Percentiles rank a stretch among this genome's conserved stretches.
phyloP scores from a whole-genome alignment of 1,140 invertebrate species.

The Musca domestica region DNA sequence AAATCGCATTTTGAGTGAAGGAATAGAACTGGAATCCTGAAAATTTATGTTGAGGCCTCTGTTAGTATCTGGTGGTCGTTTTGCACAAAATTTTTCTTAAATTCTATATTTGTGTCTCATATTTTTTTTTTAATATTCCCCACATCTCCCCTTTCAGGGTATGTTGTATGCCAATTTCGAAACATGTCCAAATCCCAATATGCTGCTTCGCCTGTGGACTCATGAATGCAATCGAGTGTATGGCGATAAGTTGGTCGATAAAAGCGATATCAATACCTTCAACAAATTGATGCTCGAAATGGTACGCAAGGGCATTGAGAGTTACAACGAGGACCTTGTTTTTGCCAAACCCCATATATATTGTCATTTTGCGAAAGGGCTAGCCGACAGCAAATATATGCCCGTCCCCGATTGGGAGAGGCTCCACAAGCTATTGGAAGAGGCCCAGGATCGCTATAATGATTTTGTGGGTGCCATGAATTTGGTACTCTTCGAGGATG shows the following conservation, averaged over 20 bases:
- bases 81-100: neutral
- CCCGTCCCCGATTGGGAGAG: slow-evolving; percentile 70
- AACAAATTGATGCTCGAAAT: slow-evolving; percentile 72
- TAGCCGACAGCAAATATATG: slow-evolving; percentile 90
- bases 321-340: slow-evolving; percentile 64
- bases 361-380: slow-evolving; percentile 87
- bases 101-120: neutral
- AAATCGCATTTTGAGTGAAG: no score
- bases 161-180: slow-evolving; percentile 84
- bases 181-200: slow-evolving; percentile 66
- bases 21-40: no score
- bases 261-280: slow-evolving; percentile 72
- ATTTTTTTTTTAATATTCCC: no score
- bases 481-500: slow-evolving; percentile 93
- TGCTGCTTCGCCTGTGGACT: slow-evolving; percentile 78
- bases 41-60: no score
- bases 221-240: slow-evolving; percentile 90
- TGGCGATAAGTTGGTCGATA: slow-evolving; percentile 82
- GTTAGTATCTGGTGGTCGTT: no score
- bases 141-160: slow-evolving; percentile 61
- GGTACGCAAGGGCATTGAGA: slow-evolving; percentile 82
- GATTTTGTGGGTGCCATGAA: slow-evolving; percentile 87
- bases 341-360: slow-evolving; percentile 76
- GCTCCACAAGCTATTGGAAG: slow-evolving; percentile 74
- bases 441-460: slow-evolving; percentile 84